phyloP scores from a whole-genome alignment of 2,888 invertebrate genomes.

The Adineta ricciae region DNA sequence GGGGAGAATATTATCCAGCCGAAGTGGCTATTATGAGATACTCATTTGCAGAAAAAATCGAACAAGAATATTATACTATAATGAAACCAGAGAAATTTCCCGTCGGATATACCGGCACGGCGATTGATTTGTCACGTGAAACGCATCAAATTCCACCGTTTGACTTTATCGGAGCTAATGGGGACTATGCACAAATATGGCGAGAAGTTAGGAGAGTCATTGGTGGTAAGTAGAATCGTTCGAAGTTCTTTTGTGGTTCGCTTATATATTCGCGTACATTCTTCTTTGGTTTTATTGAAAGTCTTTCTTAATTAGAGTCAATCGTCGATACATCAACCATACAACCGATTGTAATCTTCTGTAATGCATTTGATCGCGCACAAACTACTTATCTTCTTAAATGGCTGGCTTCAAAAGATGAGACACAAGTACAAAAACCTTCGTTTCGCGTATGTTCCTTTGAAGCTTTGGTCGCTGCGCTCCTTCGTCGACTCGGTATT shows the following conservation, averaged over 20 bases:
- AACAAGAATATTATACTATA: constrained; percentile 10
- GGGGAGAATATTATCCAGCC: constrained; percentile 1
- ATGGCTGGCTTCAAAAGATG: neutral
- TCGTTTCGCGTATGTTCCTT: constrained; percentile 3
- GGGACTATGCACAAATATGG: neutral
- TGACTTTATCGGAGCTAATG: neutral
- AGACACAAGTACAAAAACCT: neutral
- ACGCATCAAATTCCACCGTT: constrained; percentile 17
- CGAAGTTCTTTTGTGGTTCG: no score
- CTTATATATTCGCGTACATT: no score
- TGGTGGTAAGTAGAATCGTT: neutral
- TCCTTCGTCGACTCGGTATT: constrained; percentile 6
- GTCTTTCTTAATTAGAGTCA: neutral
- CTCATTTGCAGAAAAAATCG: neutral
- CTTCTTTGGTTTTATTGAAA: neutral
- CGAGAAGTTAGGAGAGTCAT: neutral
- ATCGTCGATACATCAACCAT: neutral
- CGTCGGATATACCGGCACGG: neutral
- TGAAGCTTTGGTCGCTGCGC: constrained; percentile 5
- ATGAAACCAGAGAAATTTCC: neutral
- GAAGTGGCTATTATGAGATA: constrained; percentile 2
- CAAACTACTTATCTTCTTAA: neutral
- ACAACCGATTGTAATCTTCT: neutral
- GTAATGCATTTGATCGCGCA: neutral
- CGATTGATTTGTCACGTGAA: neutral